Evolutionary conservation across 1,140 invertebrate genomes (phyloP).

Genomic region (Phenacoccus solenopsis): DNA sequence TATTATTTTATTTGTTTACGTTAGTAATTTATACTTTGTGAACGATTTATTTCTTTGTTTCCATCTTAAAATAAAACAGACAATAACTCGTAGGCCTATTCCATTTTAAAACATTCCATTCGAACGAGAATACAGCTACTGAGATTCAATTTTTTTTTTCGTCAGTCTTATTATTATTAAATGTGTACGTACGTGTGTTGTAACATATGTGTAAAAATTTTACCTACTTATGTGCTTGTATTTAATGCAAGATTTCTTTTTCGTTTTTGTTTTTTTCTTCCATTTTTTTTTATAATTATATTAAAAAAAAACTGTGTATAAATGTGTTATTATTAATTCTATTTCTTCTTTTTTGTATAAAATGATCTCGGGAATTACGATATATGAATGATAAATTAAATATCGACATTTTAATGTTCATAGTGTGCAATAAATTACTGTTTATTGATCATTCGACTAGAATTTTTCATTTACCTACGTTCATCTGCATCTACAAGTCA

Average conservation of each 20-base stretch:
- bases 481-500: no score
- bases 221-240: conserved; percentile 1
- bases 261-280: background rate
- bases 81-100: background rate
- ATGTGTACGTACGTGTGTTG: background rate
- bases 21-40: no score
- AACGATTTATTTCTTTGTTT: no score
- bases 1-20: no score
- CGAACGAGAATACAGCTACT: no score
- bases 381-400: background rate
- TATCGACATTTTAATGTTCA: conserved; percentile 3
- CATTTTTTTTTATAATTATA: background rate
- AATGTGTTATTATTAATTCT: background rate
- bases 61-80: background rate
- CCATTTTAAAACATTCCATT: background rate
- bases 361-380: conserved; percentile 8
- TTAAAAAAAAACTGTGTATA: background rate
- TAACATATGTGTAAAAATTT: background rate
- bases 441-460: background rate
- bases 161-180: background rate
- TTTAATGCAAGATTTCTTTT: background rate
- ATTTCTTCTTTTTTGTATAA: conserved; percentile 7
- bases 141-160: no score
- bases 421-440: conserved; percentile 16
- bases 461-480: background rate